Base-by-base conservation (phyloP, 53 echinoderm and acorn worm species). In the Holothuria leucospilota region DNA sequence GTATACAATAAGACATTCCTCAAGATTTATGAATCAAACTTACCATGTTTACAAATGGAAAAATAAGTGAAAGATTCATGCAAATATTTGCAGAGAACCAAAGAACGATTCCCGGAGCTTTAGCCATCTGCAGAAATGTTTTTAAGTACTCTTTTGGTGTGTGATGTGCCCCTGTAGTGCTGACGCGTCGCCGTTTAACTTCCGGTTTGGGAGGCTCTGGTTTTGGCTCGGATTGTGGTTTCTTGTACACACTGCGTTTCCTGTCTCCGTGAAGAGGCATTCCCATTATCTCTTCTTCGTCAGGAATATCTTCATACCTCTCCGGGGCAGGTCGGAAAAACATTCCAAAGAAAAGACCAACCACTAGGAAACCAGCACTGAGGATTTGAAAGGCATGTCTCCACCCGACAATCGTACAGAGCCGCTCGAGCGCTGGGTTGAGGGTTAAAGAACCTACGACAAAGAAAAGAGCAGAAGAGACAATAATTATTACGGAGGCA, bases 11-110 rank as follows among this genome's bases (percentile, higher is more conserved):
- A 2, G 46, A 11, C 8, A 46, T 46, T 46, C 8, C 46, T 11
- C 46, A 2, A 5, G 46, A 46, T 46, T 46, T 9, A 11, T 2
- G 0, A 46, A 56, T 56, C 13, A 84, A 34, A 96, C 91, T 94
- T 88, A 96, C 97, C 93, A 96, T 93, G 64, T 96, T 96, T 27
- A 96, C 91, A 52, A 96, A 96, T 15, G 97, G 97, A 60, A 96
- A 96, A 77, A 96, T 88, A 34, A 96, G 91, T 8, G 97, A 96
- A 64, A 96, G 89, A 51, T 96, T 96, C 90, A 96, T 91, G 59
- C 63, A 85, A 51, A 95, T 84, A 65, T 96, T 96, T 74, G 89
- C 93, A 16, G 80, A 2, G 39, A 87, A 87, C 97, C 97, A 96
- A 13, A 95, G 26, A 20, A 94, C 15, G 63, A 96, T 93, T 25